These are phyloP conservation scores for Picus viridis DNA, from an alignment of 2,797 vertebrate genomes.

Conservation along the genomic window DNA sequence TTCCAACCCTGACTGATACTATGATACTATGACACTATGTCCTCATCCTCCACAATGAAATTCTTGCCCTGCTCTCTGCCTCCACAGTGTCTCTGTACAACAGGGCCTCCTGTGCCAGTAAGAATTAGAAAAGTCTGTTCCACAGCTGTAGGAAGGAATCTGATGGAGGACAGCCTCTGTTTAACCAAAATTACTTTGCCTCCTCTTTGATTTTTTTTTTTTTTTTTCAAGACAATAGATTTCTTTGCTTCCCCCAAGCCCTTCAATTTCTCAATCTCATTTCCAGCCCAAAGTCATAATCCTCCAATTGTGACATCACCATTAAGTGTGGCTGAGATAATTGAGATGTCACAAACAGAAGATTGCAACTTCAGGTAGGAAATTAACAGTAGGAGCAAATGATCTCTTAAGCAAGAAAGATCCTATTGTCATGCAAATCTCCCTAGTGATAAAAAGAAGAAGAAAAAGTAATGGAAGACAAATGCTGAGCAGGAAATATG, in stretches of 20 bases:
- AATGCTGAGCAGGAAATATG: conserved; percentile 38
- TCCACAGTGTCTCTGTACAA: background rate
- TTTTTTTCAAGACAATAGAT: background rate
- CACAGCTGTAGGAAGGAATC: background rate
- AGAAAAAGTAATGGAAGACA: conserved; percentile 24
- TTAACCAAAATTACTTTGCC: background rate
- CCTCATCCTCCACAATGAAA: background rate
- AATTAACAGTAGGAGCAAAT: conserved; percentile 56
- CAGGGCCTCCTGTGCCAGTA: background rate
- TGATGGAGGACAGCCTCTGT: background rate
- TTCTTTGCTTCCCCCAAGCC: background rate
- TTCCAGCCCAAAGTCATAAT: conserved; percentile 39
- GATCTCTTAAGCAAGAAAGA: conserved; percentile 58
- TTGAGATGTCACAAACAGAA: conserved; percentile 62
- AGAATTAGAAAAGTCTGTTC: background rate
- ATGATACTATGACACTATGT: background rate
- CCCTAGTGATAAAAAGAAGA: background rate
- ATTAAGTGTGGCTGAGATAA: conserved; percentile 50
- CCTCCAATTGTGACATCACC: conserved; percentile 40
- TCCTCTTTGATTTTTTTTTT: background rate
- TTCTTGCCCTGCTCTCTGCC: background rate
- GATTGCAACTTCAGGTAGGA: conserved; percentile 62
- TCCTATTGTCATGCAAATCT: conserved; percentile 48
- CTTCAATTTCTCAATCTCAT: conserved; percentile 19
- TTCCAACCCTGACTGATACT: no score